Evolutionary conservation across 2,113 vertebrate genomes (phyloP).

Genomic region (Tragelaphus strepsiceros): DNA sequence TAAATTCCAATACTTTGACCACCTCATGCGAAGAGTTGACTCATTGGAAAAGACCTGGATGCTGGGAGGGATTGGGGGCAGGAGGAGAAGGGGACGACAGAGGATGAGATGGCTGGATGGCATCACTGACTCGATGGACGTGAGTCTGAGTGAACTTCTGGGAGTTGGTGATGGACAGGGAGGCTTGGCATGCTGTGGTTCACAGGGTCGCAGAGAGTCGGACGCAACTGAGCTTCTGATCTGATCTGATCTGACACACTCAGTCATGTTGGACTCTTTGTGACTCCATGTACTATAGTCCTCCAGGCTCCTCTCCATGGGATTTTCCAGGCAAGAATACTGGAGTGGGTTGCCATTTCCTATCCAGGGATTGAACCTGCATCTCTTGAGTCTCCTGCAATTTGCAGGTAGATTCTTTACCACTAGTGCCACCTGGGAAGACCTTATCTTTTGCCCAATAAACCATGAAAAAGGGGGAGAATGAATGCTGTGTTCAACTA

Average conservation of each 20-base stretch:
- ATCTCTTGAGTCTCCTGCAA: neutral
- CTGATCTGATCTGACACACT: neutral
- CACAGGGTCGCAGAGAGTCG: rapidly evolving
- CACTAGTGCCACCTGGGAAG: neutral
- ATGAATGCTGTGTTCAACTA: neutral
- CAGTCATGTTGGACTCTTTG: neutral
- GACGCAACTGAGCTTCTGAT: too few species aligned
- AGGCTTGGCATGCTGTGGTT: rapidly evolving
- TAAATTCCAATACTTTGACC: too few species aligned
- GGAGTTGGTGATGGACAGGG: too few species aligned
- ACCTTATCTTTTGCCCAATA: neutral
- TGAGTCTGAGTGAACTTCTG: too few species aligned
- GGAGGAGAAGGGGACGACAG: too few species aligned
- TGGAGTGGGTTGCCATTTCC: neutral
- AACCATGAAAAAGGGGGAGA: neutral
- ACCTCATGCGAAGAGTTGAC: too few species aligned
- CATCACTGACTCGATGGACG: too few species aligned
- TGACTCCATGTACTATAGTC: neutral
- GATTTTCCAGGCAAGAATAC: neutral
- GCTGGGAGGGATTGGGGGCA: too few species aligned
- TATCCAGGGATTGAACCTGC: neutral
- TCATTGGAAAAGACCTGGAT: too few species aligned
- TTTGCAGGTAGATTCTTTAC: neutral
- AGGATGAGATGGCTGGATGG: too few species aligned
- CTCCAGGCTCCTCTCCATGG: neutral